Base-by-base conservation (phyloP, 1,140 invertebrate species). In the Trinorchestia longiramus region DNA sequence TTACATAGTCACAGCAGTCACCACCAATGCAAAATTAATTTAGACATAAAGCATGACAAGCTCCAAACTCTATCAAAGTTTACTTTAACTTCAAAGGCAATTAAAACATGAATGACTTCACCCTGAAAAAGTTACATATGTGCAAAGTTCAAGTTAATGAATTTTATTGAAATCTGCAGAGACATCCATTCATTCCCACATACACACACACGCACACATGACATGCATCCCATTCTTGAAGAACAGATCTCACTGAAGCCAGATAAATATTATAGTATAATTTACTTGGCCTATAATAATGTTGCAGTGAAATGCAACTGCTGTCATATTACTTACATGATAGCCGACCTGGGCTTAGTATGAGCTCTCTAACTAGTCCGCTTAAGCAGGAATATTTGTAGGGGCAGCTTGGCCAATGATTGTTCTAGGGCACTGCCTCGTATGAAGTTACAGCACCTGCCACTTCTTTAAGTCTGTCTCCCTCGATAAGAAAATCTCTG, bases 311-410 rank as follows among this genome's bases (percentile, higher is more conserved):
- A n/a, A n/a, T 94, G 43, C 23, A 28, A 47, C 92, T 94, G 92
- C 43, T 94, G 62, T 77, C 28, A 94, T 94, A 43, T 94, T 94
- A 94, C 92, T 94, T 94, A 94, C 92, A 94, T 94, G 92, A 47
- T 94, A 28, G 92, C 92, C 11, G 92, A 43, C 41, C 92, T 94
- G 92, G 45, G 92, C 41, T 94, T 94, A 94, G 92, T 94, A 94
- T 94, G 43, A 43, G 92, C 92, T 94, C 43, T 94, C 92, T 94
- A 94, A 94, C 92, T 94, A 94, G 92, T 94, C 92, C 92, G 43
- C 92, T 94, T 45, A 43, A 94, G 92, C 92, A 45, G 92, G 92
- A 94, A 47, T 43, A 94, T 45, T 94, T 45, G 92, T 94, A 43
- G 92, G 47, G 92, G 92, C 92, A 45, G 92, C 92, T 94, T 94